phyloP scores from a whole-genome alignment of 2,113 vertebrate species.

The Leucosticte australis region DNA sequence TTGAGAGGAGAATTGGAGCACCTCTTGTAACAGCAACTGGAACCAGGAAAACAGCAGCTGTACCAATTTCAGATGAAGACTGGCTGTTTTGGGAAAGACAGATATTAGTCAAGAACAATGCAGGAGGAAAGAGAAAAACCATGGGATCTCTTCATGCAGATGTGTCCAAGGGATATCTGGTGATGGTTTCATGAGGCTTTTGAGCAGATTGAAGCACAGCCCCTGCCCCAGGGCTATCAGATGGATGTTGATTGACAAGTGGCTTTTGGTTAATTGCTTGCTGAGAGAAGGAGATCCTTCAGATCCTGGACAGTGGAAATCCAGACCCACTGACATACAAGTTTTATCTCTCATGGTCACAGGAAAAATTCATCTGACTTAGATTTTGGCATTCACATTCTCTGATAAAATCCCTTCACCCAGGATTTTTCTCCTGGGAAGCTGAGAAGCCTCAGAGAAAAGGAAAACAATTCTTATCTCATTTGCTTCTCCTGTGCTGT shows the following conservation, averaged over 20 bases:
- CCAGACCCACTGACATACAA: neutral
- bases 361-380: neutral
- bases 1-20: neutral
- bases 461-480: too few relatives aligned
- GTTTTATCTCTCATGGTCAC: neutral
- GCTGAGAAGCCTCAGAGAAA: too few relatives aligned
- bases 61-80: neutral
- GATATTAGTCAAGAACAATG: neutral
- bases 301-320: neutral
- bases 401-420: too few relatives aligned
- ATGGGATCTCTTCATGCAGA: neutral
- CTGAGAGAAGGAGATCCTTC: neutral
- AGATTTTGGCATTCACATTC: too few relatives aligned
- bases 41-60: neutral
- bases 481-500: too few relatives aligned
- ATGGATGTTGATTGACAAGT: neutral
- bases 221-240: neutral
- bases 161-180: fast-evolving
- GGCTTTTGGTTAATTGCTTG: neutral
- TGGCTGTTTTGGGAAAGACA: neutral
- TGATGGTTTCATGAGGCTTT: neutral
- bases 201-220: neutral
- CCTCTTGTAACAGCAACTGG: neutral
- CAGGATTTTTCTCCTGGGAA: too few relatives aligned
- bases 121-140: neutral